A percentile compares a stretch with the other conserved stretches of the same genome.
Evolutionary conservation across 2,888 invertebrate genomes (phyloP).

Genomic region (Drosophila emarginata): DNA sequence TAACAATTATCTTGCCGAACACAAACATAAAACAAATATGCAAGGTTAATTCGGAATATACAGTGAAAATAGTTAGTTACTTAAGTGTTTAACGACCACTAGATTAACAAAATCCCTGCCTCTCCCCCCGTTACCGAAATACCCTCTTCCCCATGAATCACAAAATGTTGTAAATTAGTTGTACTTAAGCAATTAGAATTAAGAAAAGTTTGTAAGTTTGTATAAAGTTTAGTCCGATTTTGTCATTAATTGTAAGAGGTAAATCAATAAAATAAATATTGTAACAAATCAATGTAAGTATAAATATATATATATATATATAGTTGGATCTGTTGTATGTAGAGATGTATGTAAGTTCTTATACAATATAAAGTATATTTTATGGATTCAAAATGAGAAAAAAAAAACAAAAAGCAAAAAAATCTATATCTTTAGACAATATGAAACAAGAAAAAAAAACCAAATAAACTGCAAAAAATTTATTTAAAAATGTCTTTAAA

Average conservation of each 20-base stretch:
- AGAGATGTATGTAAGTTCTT: constrained; percentile 61
- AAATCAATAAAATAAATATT: constrained; percentile 34
- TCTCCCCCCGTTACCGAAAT: not conserved
- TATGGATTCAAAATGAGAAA: constrained; percentile 50
- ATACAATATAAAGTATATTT: constrained; percentile 54
- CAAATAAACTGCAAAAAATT: constrained; percentile 63
- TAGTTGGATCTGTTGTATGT: constrained; percentile 74
- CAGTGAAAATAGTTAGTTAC: constrained; percentile 81
- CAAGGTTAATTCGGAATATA: constrained; percentile 79
- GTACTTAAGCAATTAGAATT: constrained; percentile 64
- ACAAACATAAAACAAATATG: constrained; percentile 26
- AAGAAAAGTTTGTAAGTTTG: constrained; percentile 48
- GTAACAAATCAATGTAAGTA: constrained; percentile 41
- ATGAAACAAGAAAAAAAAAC: constrained; percentile 40
- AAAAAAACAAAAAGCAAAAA: constrained; percentile 32
- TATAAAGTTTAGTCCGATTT: constrained; percentile 70
- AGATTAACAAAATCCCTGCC: constrained; percentile 24
- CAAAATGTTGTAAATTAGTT: constrained; percentile 61
- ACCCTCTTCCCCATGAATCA: not conserved
- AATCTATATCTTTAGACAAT: constrained; percentile 34
- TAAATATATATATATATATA: constrained; percentile 47
- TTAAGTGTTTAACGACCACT: constrained; percentile 51
- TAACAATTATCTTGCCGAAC: constrained; percentile 35
- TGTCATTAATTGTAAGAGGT: constrained; percentile 70
- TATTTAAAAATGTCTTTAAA: constrained; percentile 27